A percentile compares a stretch with the other conserved stretches of the same genome.
Conservation (phyloP, 1,140 invertebrate genomes). For the Orius insidiosus region DNA sequence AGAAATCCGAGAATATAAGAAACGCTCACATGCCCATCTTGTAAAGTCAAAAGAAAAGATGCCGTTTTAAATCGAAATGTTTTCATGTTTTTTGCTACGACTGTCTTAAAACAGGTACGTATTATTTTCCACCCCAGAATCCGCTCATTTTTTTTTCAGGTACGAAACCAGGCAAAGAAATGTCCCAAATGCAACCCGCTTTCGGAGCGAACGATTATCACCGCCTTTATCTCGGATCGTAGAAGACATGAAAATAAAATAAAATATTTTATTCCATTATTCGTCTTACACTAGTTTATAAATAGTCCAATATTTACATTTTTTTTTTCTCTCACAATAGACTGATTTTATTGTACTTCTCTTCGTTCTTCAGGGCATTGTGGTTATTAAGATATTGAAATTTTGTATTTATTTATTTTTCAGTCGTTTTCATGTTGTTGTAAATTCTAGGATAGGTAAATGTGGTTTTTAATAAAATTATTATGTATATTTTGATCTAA, state of each 20-base stretch:
- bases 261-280: too few species aligned
- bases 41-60: slow-evolving; percentile 97
- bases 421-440: too few species aligned
- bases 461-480: too few species aligned
- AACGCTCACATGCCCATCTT: slow-evolving; percentile 93
- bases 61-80: slow-evolving; percentile 96
- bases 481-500: too few species aligned
- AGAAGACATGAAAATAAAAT: slow-evolving; percentile 3
- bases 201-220: slow-evolving; percentile 99
- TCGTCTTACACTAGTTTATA: too few species aligned
- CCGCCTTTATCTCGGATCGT: slow-evolving; percentile 57
- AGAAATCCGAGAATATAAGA: slow-evolving; percentile 95
- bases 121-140: background rate
- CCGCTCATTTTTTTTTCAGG: background rate
- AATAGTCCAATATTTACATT: too few species aligned
- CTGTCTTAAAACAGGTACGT: slow-evolving; percentile 74
- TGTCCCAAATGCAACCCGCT: slow-evolving; percentile 99
- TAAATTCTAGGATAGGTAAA: too few species aligned
- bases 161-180: slow-evolving; percentile 92
- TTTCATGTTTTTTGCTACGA: slow-evolving; percentile 99
- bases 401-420: too few species aligned
- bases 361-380: too few species aligned
- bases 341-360: too few species aligned
- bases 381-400: too few species aligned
- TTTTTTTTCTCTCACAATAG: too few species aligned